A percentile compares a stretch with the other conserved stretches of the same genome.
Conservation (phyloP, 2,888 invertebrate genomes). For the Orthonevra nobilis region DNA sequence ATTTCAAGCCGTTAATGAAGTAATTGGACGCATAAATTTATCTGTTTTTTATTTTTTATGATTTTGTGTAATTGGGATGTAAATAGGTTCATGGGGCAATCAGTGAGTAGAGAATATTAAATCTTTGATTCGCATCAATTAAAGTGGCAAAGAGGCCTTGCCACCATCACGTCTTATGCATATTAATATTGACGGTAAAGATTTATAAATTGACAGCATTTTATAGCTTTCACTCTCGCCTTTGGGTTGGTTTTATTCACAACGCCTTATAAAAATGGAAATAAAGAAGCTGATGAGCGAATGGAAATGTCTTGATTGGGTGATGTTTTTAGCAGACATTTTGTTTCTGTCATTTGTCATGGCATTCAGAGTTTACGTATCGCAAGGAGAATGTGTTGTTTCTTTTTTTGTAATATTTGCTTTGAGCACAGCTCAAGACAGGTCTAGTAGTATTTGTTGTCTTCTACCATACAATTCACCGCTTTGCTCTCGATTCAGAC, state of each 20-base stretch:
- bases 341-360: no score
- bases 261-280: no score
- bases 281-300: no score
- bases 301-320: no score
- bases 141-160: constrained; percentile 4
- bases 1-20: constrained; percentile 23
- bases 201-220: constrained; percentile 31
- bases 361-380: no score
- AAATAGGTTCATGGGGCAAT: constrained; percentile 49
- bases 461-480: no score
- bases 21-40: constrained; percentile 40
- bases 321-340: no score
- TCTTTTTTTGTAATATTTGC: no score
- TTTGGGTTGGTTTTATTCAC: constrained; percentile 14
- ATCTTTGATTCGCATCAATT: constrained; percentile 37
- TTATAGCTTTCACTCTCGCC: constrained; percentile 38
- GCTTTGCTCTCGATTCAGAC: no score
- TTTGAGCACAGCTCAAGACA: no score
- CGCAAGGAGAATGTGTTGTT: no score
- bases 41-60: constrained; percentile 19
- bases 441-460: no score
- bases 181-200: background rate
- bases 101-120: constrained; percentile 49
- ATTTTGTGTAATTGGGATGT: constrained; percentile 45
- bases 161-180: background rate